These are phyloP conservation scores for Pollimyrus isidori DNA, from an alignment of 2,113 vertebrate genomes.

Conservation along the genomic window DNA sequence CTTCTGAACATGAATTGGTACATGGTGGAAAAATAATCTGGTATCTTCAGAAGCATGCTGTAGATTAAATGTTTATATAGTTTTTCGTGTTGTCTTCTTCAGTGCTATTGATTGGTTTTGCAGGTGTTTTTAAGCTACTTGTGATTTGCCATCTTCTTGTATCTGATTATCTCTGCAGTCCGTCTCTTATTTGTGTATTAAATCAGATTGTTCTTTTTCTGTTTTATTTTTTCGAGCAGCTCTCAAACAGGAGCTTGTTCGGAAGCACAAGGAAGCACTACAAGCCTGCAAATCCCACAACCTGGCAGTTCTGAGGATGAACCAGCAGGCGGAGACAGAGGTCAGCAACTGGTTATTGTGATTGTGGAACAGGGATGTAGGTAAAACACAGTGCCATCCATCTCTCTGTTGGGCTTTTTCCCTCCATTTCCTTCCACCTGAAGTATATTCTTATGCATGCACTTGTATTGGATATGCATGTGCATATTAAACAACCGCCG, in stretches of 20 bases:
- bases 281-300: constrained; percentile 84
- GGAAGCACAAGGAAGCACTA: constrained; percentile 81
- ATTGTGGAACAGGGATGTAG: background rate
- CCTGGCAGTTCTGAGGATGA: constrained; percentile 70
- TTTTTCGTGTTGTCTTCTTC: background rate
- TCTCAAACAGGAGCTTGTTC: constrained; percentile 78
- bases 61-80: background rate
- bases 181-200: background rate
- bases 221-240: constrained; percentile 48
- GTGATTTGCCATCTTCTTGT: background rate
- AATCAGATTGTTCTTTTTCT: background rate
- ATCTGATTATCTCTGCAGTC: background rate
- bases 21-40: background rate
- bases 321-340: constrained; percentile 79
- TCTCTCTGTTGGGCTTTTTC: background rate
- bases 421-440: background rate
- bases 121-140: background rate
- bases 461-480: background rate
- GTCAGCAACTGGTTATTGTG: constrained; percentile 42
- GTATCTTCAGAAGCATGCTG: background rate
- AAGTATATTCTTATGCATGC: background rate
- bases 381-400: background rate
- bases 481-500: background rate
- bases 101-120: background rate
- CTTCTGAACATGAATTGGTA: background rate